Conservation (phyloP, 2,113 vertebrate species). For the Elachura formosa region DNA sequence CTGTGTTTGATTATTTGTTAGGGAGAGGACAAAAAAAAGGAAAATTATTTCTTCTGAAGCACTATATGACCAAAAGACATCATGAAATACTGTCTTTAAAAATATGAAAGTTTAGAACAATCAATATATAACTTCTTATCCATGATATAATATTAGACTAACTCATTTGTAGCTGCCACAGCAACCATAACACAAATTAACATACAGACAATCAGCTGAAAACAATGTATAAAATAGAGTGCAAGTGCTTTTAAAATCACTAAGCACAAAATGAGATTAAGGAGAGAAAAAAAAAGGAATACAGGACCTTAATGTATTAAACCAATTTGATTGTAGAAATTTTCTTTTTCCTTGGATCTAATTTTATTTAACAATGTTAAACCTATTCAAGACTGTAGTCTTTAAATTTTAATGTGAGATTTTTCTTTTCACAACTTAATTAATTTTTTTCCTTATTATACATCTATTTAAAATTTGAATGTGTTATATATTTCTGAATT, state of each 20-base stretch:
- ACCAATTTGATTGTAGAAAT: not conserved
- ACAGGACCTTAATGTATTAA: not conserved
- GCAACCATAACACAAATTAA: not conserved
- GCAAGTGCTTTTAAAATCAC: not conserved
- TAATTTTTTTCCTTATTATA: not conserved
- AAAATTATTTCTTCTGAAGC: not conserved
- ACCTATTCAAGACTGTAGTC: not conserved
- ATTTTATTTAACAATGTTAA: not conserved
- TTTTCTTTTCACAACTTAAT: not conserved
- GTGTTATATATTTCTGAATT: not conserved
- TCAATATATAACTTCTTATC: not conserved
- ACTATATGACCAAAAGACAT: not conserved
- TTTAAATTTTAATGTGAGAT: not conserved
- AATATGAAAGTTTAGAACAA: not conserved
- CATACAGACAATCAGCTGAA: not conserved
- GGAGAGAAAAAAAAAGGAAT: rapidly evolving
- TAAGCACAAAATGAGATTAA: not conserved
- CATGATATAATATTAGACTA: not conserved
- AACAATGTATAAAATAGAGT: not conserved
- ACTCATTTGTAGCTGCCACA: not conserved
- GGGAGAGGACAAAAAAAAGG: not conserved
- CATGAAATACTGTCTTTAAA: not conserved
- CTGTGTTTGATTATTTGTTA: not conserved
- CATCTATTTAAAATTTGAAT: not conserved
- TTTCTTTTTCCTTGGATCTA: not conserved